These are phyloP conservation scores for Sebastes minor DNA, from an alignment of 2,797 vertebrate species.

Conservation along the genomic window DNA sequence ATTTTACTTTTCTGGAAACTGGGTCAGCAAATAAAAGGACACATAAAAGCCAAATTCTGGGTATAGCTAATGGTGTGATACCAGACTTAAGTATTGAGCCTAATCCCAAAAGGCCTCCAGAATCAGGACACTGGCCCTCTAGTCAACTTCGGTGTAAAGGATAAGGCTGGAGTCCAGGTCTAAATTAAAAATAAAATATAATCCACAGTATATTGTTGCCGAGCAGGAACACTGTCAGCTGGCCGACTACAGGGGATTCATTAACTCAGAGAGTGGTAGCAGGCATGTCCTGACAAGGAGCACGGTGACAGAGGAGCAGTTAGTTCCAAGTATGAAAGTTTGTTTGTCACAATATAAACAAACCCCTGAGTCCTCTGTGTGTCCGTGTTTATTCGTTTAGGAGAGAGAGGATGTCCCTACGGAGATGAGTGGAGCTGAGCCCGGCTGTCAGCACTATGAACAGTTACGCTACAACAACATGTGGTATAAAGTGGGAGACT, in stretches of 20 bases:
- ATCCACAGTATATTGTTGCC: background rate
- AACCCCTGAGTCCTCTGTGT: conserved; percentile 17
- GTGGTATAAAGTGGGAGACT: conserved; percentile 97
- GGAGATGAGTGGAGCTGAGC: conserved; percentile 92
- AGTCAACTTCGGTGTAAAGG: background rate
- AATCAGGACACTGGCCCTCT: background rate
- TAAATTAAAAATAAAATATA: background rate
- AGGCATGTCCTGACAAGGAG: conserved; percentile 12
- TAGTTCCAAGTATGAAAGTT: conserved; percentile 7
- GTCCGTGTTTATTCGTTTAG: conserved; percentile 66
- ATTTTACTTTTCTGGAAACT: background rate
- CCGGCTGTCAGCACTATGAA: conserved; percentile 92
- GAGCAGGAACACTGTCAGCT: background rate
- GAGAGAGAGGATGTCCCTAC: conserved; percentile 94
- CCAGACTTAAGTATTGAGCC: background rate
- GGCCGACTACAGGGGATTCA: conserved; percentile 18
- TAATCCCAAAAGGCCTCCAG: background rate
- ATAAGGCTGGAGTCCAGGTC: background rate
- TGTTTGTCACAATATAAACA: conserved; percentile 31
- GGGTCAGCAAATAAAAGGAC: background rate
- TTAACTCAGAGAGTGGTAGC: background rate
- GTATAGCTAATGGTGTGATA: background rate
- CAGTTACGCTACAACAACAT: conserved; percentile 91
- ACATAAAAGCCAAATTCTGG: background rate
- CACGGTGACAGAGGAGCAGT: background rate